Conservation (phyloP, 1,140 invertebrate species). For the Lucilia sericata region DNA sequence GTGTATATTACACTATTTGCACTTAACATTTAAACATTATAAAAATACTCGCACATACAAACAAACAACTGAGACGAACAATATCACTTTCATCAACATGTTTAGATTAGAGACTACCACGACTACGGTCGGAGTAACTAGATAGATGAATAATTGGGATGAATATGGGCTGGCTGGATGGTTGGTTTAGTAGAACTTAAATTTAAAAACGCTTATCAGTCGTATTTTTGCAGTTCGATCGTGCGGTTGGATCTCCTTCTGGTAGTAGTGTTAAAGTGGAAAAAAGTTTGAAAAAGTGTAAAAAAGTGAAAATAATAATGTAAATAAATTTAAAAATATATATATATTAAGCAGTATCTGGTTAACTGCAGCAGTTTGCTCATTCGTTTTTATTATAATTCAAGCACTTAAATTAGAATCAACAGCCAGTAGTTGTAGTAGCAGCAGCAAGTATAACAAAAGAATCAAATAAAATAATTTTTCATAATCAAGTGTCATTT, state of each 20-base stretch:
- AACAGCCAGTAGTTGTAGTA: background rate
- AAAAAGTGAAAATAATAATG: background rate
- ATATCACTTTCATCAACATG: no score
- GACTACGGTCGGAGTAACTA: no score
- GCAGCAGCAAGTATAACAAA: background rate
- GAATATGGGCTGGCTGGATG: no score
- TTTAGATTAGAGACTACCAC: no score
- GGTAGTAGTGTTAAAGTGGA: background rate
- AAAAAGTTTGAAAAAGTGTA: background rate
- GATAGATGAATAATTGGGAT: no score
- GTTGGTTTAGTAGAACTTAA: slow-evolving; percentile 24
- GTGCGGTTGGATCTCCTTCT: slow-evolving; percentile 29
- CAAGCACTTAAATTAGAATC: background rate
- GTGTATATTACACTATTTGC: no score
- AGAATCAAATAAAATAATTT: background rate
- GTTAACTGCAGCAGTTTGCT: no score
- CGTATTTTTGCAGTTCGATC: slow-evolving; percentile 37
- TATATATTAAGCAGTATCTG: background rate
- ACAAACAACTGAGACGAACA: no score
- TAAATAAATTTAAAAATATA: background rate
- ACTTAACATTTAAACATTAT: no score
- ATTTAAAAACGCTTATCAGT: slow-evolving; percentile 31
- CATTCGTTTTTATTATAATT: background rate
- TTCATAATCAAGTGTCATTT: slow-evolving; percentile 26
- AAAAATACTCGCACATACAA: no score